Evolutionary conservation across 2,113 vertebrate species (phyloP), one percentile per base, ranked within the genome.

Genomic region (Peucedramus taeniatus): DNA sequence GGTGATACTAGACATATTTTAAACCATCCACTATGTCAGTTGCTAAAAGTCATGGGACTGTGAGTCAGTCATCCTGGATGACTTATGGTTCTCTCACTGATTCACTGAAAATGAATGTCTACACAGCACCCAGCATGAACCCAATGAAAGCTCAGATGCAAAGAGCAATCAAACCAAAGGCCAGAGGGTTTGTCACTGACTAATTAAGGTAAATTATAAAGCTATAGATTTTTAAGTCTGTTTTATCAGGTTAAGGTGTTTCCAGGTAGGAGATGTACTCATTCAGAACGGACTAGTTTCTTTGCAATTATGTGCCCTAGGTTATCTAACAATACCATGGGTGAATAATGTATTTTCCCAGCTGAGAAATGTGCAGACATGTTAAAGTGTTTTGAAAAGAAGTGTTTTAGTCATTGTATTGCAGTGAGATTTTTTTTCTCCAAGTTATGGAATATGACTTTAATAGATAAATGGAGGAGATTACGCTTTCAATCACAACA

Each of bases 61-160:
- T 97, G 94, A 96, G 92, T 96, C 89, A 96, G 76, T 45, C 8
- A 18, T 88, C 70, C 57, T 77, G 84, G 37, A 86, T 93, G 87
- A 92, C 79, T 94, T 91, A 88, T 0, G 14, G 26, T 40, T 92
- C 76, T 49, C 47, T 63, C 85, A 87, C 72, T 92, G 93, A 96
- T 81, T 95, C 94, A 96, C 37, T 7, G 3, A 75, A 89, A 90
- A 94, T 82, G 64, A 96, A 93, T 87, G 93, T 60, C 83, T 75
- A 42, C 26, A 24, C 57, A 84, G 65, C 42, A 66, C 56, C 24
- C 56, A 77, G 75, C 42, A 64, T 2, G 24, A 86, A 31, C 15
- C 2, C 0, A 87, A 81, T 28, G 80, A 89, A 70, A 90, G 39
- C 28, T 83, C n/a, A 81, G 60, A 61, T 0, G 6, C n/a, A 87